These are phyloP conservation scores for Eulithis testata DNA, from an alignment of 2,888 invertebrate species.

Conservation along the genomic window DNA sequence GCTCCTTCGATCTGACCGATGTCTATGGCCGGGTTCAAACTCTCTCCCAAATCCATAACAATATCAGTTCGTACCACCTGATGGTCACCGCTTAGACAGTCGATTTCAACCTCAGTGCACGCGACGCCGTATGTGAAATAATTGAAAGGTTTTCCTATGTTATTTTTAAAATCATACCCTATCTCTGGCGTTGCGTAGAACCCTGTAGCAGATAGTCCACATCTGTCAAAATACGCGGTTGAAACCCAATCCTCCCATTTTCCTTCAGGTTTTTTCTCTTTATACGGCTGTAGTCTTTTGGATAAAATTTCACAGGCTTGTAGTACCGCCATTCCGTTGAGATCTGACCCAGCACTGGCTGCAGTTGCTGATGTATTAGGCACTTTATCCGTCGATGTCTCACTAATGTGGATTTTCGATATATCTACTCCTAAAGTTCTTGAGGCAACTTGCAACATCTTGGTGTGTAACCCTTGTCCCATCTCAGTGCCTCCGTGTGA, in stretches of 20 bases:
- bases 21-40: constrained; percentile 98
- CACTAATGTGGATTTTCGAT: constrained; percentile 91
- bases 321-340: constrained; percentile 96
- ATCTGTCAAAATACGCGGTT: constrained; percentile 90
- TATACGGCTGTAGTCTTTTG: constrained; percentile 90
- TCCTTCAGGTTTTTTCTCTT: constrained; percentile 89
- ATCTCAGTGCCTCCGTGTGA: constrained; percentile 98
- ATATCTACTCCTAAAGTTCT: constrained; percentile 88
- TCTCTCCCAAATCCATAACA: constrained; percentile 98
- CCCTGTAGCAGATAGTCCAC: constrained; percentile 93
- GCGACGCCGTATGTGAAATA: constrained; percentile 95
- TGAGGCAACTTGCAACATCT: constrained; percentile 96
- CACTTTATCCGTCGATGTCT: constrained; percentile 95
- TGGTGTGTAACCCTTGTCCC: constrained; percentile 98
- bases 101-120: constrained; percentile 95
- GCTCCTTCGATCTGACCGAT: constrained; percentile 98
- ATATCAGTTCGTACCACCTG: constrained; percentile 95
- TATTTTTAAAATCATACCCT: constrained; percentile 88
- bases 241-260: constrained; percentile 94
- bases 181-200: constrained; percentile 91
- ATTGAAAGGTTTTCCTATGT: constrained; percentile 89
- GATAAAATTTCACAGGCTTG: constrained; percentile 91
- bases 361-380: constrained; percentile 96
- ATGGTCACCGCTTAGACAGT: constrained; percentile 97
- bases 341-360: constrained; percentile 94